Base-by-base conservation (phyloP, 2,797 vertebrate species). In the Psittacula derbiana region DNA sequence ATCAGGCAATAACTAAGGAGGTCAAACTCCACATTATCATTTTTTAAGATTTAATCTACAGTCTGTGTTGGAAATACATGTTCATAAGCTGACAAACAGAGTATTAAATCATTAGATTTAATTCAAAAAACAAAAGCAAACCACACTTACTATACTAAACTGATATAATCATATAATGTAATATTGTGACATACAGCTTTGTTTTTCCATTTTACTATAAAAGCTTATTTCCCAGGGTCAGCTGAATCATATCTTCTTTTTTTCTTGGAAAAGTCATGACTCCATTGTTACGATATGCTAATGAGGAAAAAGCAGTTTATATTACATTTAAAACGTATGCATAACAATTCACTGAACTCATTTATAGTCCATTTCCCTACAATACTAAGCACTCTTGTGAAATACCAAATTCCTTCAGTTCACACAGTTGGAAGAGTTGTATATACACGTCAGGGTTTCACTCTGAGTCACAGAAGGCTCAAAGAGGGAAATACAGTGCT, bases 171-270 rank as follows among this genome's bases (percentile, higher is more conserved):
- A 78, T 88, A 44, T 46, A 76, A 89, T 67, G 61, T 44, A 67
- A 70, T 66, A 91, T 82, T 94, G 60, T 97, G 70, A 95, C 81
- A 95, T 95, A 58, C 44, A 80, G 38, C 70, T 92, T 94, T 92
- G 72, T 85, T 95, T 93, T 94, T 83, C 73, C 62, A 27, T 5
- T 83, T 93, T 90, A 96, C 83, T 93, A 95, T 96, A 96, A 97
- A 97, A 97, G 72, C 41, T 92, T 95, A 60, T 97, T 96, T 96
- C 36, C 92, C 69, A 71, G 50, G 50, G 61, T 69, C 88, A 80
- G 66, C 81, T 95, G 76, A 89, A 94, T 87, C 16, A 17, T 46
- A 40, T 41, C 40, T 80, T 55, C 27, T 41, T 60, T 79, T 75
- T 69, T 57, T 52, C 67, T 53, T 55, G 44, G 73, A 91, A 64